Conservation (phyloP, 2,797 vertebrate genomes). For the Eulemur rubriventer region DNA sequence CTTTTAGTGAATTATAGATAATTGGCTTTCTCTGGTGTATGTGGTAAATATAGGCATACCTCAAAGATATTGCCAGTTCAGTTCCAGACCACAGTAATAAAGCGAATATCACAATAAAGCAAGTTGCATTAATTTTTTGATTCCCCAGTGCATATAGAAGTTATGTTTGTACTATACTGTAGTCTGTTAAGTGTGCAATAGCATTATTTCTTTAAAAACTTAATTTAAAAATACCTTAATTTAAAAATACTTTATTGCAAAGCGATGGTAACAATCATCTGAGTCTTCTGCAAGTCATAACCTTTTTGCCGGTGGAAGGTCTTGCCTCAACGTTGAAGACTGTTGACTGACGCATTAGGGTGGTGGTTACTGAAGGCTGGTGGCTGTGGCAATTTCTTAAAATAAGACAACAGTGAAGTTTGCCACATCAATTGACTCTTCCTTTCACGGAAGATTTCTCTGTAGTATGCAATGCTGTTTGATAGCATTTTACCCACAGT, state of each 20-base stretch:
- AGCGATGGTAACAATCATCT: background rate
- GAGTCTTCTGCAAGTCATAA: background rate
- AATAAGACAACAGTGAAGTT: background rate
- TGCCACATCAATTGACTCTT: background rate
- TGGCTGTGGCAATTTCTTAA: background rate
- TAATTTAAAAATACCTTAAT: background rate
- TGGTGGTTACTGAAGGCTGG: background rate
- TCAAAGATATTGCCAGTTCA: background rate
- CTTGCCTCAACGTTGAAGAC: background rate
- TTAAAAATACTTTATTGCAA: background rate
- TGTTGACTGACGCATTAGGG: background rate
- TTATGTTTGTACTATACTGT: background rate
- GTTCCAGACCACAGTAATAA: background rate
- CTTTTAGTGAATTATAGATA: background rate
- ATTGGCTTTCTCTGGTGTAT: background rate
- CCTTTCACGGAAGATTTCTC: background rate
- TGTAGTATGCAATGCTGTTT: background rate
- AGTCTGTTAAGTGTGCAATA: background rate
- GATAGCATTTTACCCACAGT: background rate
- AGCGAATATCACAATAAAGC: background rate
- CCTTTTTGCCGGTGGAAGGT: background rate
- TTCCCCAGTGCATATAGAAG: background rate
- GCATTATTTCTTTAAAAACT: background rate
- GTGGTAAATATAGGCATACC: background rate
- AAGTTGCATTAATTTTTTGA: background rate